A percentile compares a stretch with the other conserved stretches of the same genome.
These are phyloP conservation scores for Oreochromis grahami DNA, from an alignment of 2,797 vertebrate species.

Conservation along the genomic window DNA sequence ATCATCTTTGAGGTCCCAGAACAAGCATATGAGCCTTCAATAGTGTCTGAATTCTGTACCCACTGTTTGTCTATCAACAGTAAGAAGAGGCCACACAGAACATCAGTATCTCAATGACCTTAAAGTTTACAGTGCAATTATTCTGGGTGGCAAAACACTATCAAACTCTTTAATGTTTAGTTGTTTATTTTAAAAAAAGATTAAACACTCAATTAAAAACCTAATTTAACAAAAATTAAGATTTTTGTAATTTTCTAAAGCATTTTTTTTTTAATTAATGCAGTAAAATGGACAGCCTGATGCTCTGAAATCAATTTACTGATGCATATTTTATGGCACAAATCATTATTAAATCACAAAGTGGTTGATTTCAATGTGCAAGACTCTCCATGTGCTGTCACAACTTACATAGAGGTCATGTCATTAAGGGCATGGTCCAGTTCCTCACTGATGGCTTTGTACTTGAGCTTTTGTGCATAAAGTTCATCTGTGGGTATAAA, in stretches of 20 bases:
- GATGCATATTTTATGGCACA: background rate
- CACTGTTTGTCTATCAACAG: background rate
- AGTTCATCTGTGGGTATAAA: slow-evolving; percentile 80
- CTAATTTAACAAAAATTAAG: background rate
- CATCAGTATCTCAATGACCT: background rate
- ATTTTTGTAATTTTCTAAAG: background rate
- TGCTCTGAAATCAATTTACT: background rate
- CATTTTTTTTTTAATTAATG: background rate
- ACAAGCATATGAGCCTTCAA: background rate
- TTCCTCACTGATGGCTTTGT: slow-evolving; percentile 92
- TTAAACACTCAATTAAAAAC: background rate
- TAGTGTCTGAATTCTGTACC: background rate
- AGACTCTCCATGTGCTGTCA: background rate
- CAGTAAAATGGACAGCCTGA: background rate
- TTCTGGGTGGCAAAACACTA: background rate
- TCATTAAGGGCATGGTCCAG: slow-evolving; percentile 89
- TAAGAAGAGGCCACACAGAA: background rate
- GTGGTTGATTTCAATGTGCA: background rate
- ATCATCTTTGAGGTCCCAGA: background rate
- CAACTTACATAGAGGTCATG: slow-evolving; percentile 87
- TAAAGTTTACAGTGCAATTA: background rate
- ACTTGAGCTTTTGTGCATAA: slow-evolving; percentile 91
- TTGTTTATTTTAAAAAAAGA: background rate
- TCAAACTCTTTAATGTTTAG: background rate
- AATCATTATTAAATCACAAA: background rate